These are phyloP conservation scores for Dinothrombium tinctorium DNA, from an alignment of 1,140 invertebrate species.

Conservation along the genomic window DNA sequence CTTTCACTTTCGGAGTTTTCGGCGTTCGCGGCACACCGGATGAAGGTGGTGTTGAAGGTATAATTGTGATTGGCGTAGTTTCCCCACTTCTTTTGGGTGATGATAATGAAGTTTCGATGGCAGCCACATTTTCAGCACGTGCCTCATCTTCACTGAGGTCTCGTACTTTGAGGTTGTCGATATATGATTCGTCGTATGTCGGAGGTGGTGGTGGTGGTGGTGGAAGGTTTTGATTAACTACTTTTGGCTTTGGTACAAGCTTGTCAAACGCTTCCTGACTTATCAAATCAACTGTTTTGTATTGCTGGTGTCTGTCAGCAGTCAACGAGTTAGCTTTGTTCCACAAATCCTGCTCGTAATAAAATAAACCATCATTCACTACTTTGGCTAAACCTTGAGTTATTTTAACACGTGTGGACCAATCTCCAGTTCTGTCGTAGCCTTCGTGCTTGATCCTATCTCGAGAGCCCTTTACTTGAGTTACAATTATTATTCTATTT, in stretches of 20 bases:
- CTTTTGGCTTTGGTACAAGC: constrained; percentile 36
- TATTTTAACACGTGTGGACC: constrained; percentile 31
- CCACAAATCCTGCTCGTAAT: constrained; percentile 82
- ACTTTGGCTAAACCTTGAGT: constrained; percentile 72
- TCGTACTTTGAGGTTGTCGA: no score
- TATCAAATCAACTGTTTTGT: constrained; percentile 77
- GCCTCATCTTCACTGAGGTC: not conserved
- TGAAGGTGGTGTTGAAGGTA: constrained; percentile 12
- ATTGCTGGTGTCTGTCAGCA: no score
- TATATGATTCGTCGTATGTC: constrained; percentile 3
- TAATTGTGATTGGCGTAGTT: constrained; percentile 15
- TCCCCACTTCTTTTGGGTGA: no score
- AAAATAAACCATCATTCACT: constrained; percentile 80
- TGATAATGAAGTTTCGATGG: not conserved
- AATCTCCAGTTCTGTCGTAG: constrained; percentile 13
- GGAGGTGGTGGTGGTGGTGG: constrained; percentile 34
- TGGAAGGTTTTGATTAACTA: constrained; percentile 36
- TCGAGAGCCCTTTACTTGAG: constrained; percentile 31
- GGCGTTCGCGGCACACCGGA: constrained; percentile 3
- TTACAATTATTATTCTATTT: constrained; percentile 83
- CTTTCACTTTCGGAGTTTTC: constrained; percentile 14
- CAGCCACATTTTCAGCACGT: not conserved
- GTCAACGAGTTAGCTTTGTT: constrained; percentile 35
- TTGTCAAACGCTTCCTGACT: constrained; percentile 64
- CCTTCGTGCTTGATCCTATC: constrained; percentile 16